Evolutionary conservation across 2,797 vertebrate species (phyloP), one percentile per base, ranked within the genome.

Genomic region (Ctenochaetus hawaiiensis): DNA sequence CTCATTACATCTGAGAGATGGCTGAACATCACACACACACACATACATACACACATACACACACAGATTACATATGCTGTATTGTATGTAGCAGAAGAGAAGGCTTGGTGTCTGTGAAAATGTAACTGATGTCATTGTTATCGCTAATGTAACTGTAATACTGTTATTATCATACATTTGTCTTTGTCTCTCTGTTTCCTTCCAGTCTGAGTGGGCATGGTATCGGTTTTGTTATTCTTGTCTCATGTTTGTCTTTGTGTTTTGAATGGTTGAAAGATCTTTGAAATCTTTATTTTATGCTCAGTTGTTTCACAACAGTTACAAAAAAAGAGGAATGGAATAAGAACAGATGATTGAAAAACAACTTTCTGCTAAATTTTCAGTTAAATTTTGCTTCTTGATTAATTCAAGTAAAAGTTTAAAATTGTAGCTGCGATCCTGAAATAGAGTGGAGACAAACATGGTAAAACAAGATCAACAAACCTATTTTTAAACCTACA

Each of bases 1-100:
- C 86, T 76, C 58, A 52, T 52, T 69, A 41, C 56, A 78, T 79
- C 39, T 67, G 65, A 79, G 17, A 75, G 45, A 59, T 7, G 49
- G 23, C 9, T 49, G 5, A 30, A 63, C 22, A 65, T 45, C 57
- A 76, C 26, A 67, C 9, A 34, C 20, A 41, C 41, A 48, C 9
- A 66, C 14, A 66, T 1, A 11, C 49, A 20, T n/a, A n/a, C 48
- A 52, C 41, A 34, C 30, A 34, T 4, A 26, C 26, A 26, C 26
- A 26, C 30, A 30, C 30, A 30, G 30, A 30, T 30, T 30, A 30
- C 30, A 66, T 45, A 22, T 23, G 8, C 13, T 11, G 51, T n/a
- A 20, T 37, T 9, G 18, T 17, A 48, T 34, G 30, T 6, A 23
- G 20, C 26, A 52, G 63, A 30, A 48, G 23, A 30, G 41, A 72